These are phyloP conservation scores for Torymus tubicola DNA, from an alignment of 2,888 invertebrate species.

Conservation along the genomic window DNA sequence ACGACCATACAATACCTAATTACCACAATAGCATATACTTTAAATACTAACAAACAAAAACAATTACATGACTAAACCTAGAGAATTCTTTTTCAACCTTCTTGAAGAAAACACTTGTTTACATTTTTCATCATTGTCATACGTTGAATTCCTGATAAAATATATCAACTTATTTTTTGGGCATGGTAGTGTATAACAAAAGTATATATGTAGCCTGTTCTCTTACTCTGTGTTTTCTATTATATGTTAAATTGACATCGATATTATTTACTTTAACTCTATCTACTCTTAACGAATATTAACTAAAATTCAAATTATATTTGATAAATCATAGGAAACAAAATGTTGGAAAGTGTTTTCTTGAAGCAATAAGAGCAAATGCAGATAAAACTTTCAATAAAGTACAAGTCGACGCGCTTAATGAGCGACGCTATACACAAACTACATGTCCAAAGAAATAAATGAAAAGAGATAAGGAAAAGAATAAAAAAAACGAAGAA, in stretches of 20 bases:
- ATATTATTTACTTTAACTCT: too few relatives aligned
- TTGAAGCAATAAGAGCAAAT: slow-evolving; percentile 14
- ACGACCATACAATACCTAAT: slow-evolving; percentile 23
- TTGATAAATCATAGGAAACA: not conserved
- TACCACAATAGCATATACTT: slow-evolving; percentile 38
- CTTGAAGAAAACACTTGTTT: slow-evolving; percentile 37
- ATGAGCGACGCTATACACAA: slow-evolving; percentile 13
- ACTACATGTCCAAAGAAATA: slow-evolving; percentile 29
- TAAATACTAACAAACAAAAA: slow-evolving; percentile 11
- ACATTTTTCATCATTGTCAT: not conserved
- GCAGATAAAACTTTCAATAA: slow-evolving; percentile 29
- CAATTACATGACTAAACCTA: not conserved
- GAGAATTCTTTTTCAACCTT: slow-evolving; percentile 1
- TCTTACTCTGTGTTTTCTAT: too few relatives aligned
- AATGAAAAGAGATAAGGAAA: slow-evolving; percentile 5
- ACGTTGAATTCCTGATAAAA: too few relatives aligned
- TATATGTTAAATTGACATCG: too few relatives aligned
- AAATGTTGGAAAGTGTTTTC: slow-evolving; percentile 29
- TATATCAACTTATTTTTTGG: too few relatives aligned
- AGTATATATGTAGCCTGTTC: too few relatives aligned
- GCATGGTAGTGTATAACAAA: too few relatives aligned
- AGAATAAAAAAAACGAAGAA: slow-evolving; percentile 52
- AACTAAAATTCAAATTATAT: too few relatives aligned
- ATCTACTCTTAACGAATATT: too few relatives aligned
- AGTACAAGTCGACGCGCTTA: slow-evolving; percentile 31